Percentiles rank a stretch among this genome's conserved stretches.
phyloP scores from a whole-genome alignment of 2,797 vertebrate genomes.

The Lithobates sylvaticus region DNA sequence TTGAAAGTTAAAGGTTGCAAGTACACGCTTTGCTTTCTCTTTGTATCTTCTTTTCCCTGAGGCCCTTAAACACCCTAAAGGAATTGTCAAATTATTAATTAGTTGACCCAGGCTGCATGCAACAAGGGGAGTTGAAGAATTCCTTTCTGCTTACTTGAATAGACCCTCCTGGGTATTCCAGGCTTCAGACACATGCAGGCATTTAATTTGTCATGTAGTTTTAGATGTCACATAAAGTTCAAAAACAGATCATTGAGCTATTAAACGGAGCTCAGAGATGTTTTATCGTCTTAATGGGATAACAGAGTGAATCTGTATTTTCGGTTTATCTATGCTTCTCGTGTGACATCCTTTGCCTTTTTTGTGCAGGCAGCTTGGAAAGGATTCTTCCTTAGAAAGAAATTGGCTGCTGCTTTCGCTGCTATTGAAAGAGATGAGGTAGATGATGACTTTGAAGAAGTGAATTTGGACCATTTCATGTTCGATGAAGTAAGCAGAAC shows the following conservation, averaged over 20 bases:
- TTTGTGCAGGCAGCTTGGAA: slow-evolving; percentile 92
- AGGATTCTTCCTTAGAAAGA: slow-evolving; percentile 86
- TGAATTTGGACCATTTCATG: slow-evolving; percentile 86
- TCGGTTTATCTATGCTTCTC: slow-evolving; percentile 84
- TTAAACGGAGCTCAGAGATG: slow-evolving; percentile 88
- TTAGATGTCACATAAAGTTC: slow-evolving; percentile 96
- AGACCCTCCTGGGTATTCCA: slow-evolving; percentile 85
- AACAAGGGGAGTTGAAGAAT: slow-evolving; percentile 86
- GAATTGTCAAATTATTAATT: slow-evolving; percentile 92
- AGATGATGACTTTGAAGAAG: slow-evolving; percentile 88
- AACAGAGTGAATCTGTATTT: slow-evolving; percentile 89
- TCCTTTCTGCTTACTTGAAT: slow-evolving; percentile 83
- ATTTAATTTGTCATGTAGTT: slow-evolving; percentile 94
- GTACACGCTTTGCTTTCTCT: slow-evolving; percentile 66
- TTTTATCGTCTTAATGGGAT: slow-evolving; percentile 97
- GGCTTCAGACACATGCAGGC: slow-evolving; percentile 88
- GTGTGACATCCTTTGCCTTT: slow-evolving; percentile 76
- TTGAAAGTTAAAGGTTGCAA: slow-evolving; percentile 69
- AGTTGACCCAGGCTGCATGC: slow-evolving; percentile 85
- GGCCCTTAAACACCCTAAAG: slow-evolving; percentile 85
- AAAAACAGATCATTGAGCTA: slow-evolving; percentile 91
- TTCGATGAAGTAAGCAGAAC: slow-evolving; percentile 86
- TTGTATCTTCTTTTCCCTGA: slow-evolving; percentile 72
- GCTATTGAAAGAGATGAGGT: slow-evolving; percentile 77
- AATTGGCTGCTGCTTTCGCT: slow-evolving; percentile 84